These are phyloP conservation scores for Dendrolimus houi DNA, from an alignment of 2,888 invertebrate genomes.

Conservation along the genomic window DNA sequence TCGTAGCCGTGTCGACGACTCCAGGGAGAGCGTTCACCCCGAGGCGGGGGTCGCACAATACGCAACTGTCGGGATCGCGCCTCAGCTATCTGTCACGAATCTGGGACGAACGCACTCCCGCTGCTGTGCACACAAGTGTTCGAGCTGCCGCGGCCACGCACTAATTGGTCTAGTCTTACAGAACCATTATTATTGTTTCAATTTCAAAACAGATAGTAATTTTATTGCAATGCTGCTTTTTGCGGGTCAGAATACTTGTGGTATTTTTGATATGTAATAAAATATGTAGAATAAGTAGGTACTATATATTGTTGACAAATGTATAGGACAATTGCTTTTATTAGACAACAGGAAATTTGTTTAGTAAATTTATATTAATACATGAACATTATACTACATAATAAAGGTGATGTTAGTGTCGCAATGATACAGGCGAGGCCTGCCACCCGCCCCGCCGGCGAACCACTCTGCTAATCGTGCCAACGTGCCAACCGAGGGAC, in stretches of 20 bases:
- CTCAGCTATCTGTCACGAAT: slow-evolving; percentile 54
- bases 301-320: too few species aligned
- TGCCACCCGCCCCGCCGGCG: slow-evolving; percentile 9
- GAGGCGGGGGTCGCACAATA: slow-evolving; percentile 53
- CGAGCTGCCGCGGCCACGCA: slow-evolving; percentile 12
- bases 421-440: slow-evolving; percentile 48
- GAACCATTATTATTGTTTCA: not conserved
- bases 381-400: slow-evolving; percentile 11
- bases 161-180: slow-evolving; percentile 19
- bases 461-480: slow-evolving; percentile 31
- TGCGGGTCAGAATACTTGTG: too few species aligned
- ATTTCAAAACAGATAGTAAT: slow-evolving; percentile 5
- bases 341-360: too few species aligned
- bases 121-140: slow-evolving; percentile 2
- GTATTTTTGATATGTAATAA: too few species aligned
- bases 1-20: slow-evolving; percentile 70
- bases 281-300: too few species aligned
- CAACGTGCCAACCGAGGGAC: slow-evolving; percentile 46
- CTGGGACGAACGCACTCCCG: slow-evolving; percentile 34
- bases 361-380: too few species aligned
- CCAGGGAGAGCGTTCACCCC: slow-evolving; percentile 70
- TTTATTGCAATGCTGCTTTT: too few species aligned
- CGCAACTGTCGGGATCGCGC: slow-evolving; percentile 53
- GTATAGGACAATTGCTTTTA: too few species aligned
- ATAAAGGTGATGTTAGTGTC: slow-evolving; percentile 54